These are phyloP conservation scores for Pterostichus niger DNA, from an alignment of 2,888 invertebrate species.

Conservation along the genomic window DNA sequence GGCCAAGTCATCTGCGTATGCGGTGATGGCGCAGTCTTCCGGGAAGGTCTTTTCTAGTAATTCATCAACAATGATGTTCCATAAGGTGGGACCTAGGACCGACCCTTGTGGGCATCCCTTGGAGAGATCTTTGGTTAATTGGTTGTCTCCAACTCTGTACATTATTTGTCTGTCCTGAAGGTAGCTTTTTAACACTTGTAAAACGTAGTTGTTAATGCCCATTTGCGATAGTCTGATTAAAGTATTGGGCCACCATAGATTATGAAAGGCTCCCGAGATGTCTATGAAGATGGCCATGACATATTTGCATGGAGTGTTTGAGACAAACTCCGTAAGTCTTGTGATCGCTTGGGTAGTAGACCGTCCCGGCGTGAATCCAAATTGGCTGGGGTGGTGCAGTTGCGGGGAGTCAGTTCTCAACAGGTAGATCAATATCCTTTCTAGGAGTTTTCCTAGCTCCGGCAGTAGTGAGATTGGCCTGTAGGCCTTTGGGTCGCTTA, in stretches of 20 bases:
- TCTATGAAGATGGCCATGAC: slow-evolving; percentile 64
- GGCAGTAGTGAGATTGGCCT: not conserved
- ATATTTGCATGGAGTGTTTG: too few species aligned
- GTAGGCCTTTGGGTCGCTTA: not conserved
- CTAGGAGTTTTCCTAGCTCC: not conserved
- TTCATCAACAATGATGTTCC: not conserved
- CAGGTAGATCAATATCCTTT: too few species aligned
- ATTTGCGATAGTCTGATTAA: too few species aligned
- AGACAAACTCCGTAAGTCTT: too few species aligned
- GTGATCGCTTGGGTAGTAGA: too few species aligned
- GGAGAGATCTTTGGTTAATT: too few species aligned
- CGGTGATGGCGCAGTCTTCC: not conserved
- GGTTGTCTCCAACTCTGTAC: too few species aligned
- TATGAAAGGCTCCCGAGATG: slow-evolving; percentile 64
- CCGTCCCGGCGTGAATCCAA: not conserved
- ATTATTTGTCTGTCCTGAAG: too few species aligned
- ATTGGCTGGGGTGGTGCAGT: too few species aligned
- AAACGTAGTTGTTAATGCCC: too few species aligned
- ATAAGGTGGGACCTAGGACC: not conserved
- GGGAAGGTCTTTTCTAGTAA: too few species aligned
- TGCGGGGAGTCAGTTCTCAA: not conserved
- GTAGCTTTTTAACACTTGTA: not conserved
- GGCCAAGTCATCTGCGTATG: too few species aligned
- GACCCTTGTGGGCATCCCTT: slow-evolving; percentile 11
- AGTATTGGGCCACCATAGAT: slow-evolving; percentile 59